Evolutionary conservation across 2,888 invertebrate species (phyloP), one percentile per base, ranked within the genome.

Genomic region (Chrysopilus asiliformis): DNA sequence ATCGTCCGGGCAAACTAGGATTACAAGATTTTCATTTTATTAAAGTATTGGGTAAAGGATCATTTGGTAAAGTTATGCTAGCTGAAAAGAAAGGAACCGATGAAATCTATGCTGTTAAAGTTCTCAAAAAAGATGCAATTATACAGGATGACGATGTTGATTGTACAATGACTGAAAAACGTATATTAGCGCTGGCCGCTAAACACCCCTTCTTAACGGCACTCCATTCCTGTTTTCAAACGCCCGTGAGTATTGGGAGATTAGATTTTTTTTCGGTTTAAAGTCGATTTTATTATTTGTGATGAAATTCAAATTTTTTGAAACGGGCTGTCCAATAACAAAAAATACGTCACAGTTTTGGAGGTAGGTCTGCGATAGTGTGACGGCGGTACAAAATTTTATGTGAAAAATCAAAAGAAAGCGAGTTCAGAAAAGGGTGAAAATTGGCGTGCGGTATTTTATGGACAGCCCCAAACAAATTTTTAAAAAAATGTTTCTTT

Each of bases 81-180:
- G 95, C 95, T 0, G 95, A 97, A 66, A 80, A 80, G 60, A 89
- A 85, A 64, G 83, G 82, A 47, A 79, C 84, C 13, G 94, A 94
- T 40, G 94, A 97, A 68, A 70, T 86, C 48, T 85, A 81, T 58
- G 84, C 84, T 9, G 78, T 84, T 41, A 84, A 85, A 61, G 82
- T 94, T 49, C 70, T 97, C 55, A 94, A 94, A 70, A 98, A 97
- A 66, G 93, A 94, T 68, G 90, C 90, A 26, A 97, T 97, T 48
- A 83, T 95, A 54, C 94, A 95, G 68, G 95, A 97, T 65, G 97
- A 98, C 64, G 97, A 97, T 68, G 95, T 97, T 39, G 97, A 97
- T 65, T 97, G 95, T 66, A 97, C 95, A 38, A 91, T 97, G 81
- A 94, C 94, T 43, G 97, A 97, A 67, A 94, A 95, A 59, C 75